Conservation (phyloP, 2,113 vertebrate species). For the Uria lomvia region DNA sequence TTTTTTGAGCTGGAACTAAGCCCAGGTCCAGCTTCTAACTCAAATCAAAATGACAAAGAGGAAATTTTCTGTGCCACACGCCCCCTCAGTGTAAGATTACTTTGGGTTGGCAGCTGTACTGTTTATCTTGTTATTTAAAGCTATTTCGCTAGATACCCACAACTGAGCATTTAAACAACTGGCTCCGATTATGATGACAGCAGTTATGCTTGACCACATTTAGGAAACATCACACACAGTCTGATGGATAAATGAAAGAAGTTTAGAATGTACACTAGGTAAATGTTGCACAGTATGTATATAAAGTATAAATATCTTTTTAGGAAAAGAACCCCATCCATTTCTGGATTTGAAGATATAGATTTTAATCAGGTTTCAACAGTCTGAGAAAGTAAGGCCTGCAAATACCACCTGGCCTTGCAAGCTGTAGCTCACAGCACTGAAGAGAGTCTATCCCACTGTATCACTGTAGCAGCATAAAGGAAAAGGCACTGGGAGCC, state of each 20-base stretch:
- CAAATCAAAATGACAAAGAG: slow-evolving; percentile 78
- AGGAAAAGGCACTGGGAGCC: not conserved
- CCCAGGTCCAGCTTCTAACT: slow-evolving; percentile 75
- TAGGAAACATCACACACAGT: not conserved
- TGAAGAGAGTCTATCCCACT: not conserved
- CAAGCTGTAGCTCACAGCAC: not conserved
- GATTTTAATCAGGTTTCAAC: not conserved
- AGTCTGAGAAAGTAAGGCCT: not conserved
- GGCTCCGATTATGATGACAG: not conserved
- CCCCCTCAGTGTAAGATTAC: slow-evolving; percentile 67
- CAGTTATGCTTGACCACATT: not conserved
- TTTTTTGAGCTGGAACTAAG: slow-evolving; percentile 77
- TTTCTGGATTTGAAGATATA: not conserved
- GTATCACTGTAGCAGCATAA: not conserved
- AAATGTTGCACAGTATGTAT: not conserved
- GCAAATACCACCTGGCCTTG: not conserved
- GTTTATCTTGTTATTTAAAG: slow-evolving; percentile 74
- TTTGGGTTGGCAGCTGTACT: slow-evolving; percentile 70
- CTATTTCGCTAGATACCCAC: slow-evolving; percentile 63
- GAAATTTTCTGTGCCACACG: slow-evolving; percentile 69
- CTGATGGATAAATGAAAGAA: not conserved
- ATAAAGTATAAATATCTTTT: not conserved
- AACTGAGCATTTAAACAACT: slow-evolving; percentile 62
- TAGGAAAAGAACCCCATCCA: not conserved
- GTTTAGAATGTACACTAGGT: not conserved